These are phyloP conservation scores for Serilophus lunatus DNA, from an alignment of 2,113 vertebrate genomes.

Conservation along the genomic window DNA sequence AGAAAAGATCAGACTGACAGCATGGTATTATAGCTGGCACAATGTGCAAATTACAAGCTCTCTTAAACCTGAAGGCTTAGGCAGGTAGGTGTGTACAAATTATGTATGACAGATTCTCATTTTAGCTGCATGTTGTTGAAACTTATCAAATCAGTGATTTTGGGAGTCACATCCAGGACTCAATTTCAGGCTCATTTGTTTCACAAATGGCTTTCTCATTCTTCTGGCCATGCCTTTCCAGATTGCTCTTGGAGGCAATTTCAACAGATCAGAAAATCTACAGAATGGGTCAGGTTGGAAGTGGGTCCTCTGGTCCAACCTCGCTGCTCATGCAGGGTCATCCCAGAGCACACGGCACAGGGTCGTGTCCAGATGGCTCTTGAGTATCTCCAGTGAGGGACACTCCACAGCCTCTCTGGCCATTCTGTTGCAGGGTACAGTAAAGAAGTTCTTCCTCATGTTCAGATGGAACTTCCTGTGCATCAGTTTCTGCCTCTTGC, in stretches of 20 bases:
- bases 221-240: accelerated
- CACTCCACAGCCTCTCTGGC: not conserved
- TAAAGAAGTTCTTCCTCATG: not conserved
- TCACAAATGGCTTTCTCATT: not conserved
- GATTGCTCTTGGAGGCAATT: not conserved
- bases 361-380: not conserved
- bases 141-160: not conserved
- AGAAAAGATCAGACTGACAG: not conserved
- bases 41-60: not conserved
- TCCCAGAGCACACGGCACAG: not conserved
- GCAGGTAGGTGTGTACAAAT: not conserved
- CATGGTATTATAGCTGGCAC: accelerated
- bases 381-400: not conserved
- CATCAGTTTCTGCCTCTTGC: not conserved
- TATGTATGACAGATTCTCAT: not conserved
- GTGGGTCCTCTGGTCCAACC: not conserved
- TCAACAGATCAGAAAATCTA: not conserved
- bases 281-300: not conserved
- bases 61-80: not conserved
- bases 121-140: not conserved
- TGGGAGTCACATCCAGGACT: not conserved
- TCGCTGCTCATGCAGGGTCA: not conserved
- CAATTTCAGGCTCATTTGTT: not conserved
- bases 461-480: not conserved
- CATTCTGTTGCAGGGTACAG: not conserved